Base-by-base conservation (phyloP, 2,113 vertebrate species). In the Martes martes region DNA sequence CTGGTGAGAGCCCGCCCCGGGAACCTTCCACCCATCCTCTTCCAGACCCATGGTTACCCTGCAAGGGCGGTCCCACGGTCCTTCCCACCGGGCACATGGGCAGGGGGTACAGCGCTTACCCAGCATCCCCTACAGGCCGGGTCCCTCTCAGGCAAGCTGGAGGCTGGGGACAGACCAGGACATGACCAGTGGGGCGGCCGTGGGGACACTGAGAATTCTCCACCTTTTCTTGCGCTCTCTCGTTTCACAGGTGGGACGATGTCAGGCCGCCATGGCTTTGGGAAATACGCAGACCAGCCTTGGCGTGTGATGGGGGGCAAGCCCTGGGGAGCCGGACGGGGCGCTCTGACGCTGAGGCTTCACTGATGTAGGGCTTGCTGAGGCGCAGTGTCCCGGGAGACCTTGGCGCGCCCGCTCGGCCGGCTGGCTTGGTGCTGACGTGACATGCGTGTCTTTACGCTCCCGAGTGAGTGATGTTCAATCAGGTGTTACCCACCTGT, bases 401-500 rank as follows among this genome's bases (percentile, higher is more conserved):
- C 90, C 76, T 23, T 2, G 6, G 61, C 0, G 1, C 19, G 0
- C 26, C 5, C 8, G 33, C 90, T 73, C 45, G 10, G 47, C 76
- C 50, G 52, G 9, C 61, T 8, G 39, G 80, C 79, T 59, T 8
- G 18, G 31, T 71, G 94, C 59, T 85, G 91, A 88, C 81, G 57
- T 94, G 89, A 10, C 0, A 11, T 71, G 89, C 86, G 33, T 78
- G 83, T 82, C 92, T 97, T 71, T 39, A n/a, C 57, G 21, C 97
- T 85, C 79, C n/a, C 0, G 3, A 52, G 15, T 87, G 63, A 96
- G 33, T 57, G 81, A 79, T 36, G 80, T 78, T 78, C 92, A 61
- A 16, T 89, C 92, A 96, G 94, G 97, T 97, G 97, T 82, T 97
- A 95, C 97, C 89, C 94, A 95, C 94, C 92, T 92, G 89, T 23